Conservation (phyloP, 2,113 vertebrate species). For the Charina bottae region DNA sequence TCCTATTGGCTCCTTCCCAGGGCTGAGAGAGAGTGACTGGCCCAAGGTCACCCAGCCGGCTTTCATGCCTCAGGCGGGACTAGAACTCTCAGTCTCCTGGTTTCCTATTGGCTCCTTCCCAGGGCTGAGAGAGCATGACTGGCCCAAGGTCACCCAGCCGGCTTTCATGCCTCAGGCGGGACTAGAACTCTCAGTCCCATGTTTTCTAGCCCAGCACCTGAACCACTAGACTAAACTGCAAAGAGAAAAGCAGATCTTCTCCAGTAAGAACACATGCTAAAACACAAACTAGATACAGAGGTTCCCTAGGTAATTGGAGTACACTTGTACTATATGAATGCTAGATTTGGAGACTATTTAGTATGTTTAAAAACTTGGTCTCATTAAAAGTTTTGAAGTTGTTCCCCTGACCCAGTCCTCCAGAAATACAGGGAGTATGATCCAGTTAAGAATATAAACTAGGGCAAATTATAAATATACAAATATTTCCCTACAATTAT, state of each 20-base stretch:
- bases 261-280: neutral
- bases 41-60: no score
- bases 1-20: no score
- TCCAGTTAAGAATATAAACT: slow-evolving; percentile 32
- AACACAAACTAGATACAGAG: neutral
- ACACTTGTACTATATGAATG: slow-evolving; percentile 7
- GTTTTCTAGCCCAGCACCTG: no score
- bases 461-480: slow-evolving; percentile 22
- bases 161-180: no score
- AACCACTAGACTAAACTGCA: no score
- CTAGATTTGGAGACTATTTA: neutral
- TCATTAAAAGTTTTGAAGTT: slow-evolving; percentile 11
- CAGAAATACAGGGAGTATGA: neutral
- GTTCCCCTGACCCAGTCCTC: slow-evolving; percentile 5
- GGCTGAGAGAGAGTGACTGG: no score
- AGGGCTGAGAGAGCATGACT: no score
- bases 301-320: neutral
- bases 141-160: no score
- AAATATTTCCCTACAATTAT: slow-evolving; percentile 14
- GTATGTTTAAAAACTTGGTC: slow-evolving; percentile 1
- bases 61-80: no score
- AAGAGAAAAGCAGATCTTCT: neutral
- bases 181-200: no score
- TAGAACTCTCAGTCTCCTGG: no score
- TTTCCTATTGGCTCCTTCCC: no score